phyloP scores from a whole-genome alignment of 2,797 vertebrate genomes.

The Craterocephalus amniculus region DNA sequence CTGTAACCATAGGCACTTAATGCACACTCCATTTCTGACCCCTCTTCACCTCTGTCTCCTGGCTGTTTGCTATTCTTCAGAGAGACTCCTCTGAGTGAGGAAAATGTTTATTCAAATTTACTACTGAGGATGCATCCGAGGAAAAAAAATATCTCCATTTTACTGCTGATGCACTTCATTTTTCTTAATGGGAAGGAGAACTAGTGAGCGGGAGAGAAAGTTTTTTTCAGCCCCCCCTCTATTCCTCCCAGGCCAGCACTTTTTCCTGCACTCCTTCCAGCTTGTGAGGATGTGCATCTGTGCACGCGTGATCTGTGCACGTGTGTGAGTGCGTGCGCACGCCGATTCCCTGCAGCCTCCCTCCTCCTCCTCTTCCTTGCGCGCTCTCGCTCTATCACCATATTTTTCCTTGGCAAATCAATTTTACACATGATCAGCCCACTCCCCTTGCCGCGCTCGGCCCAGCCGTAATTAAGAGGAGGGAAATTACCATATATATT shows the following conservation, averaged over 20 bases:
- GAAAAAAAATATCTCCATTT: conserved; percentile 76
- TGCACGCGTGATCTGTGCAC: conserved; percentile 50
- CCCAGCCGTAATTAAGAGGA: conserved; percentile 99
- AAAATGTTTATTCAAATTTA: conserved; percentile 78
- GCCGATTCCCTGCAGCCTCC: conserved; percentile 71
- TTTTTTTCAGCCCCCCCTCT: conserved; percentile 57
- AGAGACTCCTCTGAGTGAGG: conserved; percentile 59
- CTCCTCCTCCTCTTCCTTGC: conserved; percentile 84
- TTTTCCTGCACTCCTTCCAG: conserved; percentile 83
- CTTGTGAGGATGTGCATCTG: conserved; percentile 49
- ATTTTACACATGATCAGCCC: conserved; percentile 99
- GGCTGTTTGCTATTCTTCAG: conserved; percentile 74
- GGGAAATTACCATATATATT: conserved; percentile 99
- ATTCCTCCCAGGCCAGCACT: conserved; percentile 81
- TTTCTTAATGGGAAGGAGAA: conserved; percentile 82
- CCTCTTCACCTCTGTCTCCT: conserved; percentile 69
- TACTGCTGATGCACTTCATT: conserved; percentile 85
- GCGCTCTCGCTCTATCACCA: conserved; percentile 91
- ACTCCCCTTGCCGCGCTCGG: conserved; percentile 97
- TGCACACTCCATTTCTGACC: conserved; percentile 59
- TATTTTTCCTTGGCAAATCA: conserved; percentile 99
- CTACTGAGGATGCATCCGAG: conserved; percentile 71
- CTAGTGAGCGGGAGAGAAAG: conserved; percentile 70
- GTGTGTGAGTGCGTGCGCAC: conserved; percentile 80
- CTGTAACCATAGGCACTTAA: conserved; percentile 50